phyloP scores from a whole-genome alignment of 2,888 invertebrate genomes.

The Campoplex nolae region DNA sequence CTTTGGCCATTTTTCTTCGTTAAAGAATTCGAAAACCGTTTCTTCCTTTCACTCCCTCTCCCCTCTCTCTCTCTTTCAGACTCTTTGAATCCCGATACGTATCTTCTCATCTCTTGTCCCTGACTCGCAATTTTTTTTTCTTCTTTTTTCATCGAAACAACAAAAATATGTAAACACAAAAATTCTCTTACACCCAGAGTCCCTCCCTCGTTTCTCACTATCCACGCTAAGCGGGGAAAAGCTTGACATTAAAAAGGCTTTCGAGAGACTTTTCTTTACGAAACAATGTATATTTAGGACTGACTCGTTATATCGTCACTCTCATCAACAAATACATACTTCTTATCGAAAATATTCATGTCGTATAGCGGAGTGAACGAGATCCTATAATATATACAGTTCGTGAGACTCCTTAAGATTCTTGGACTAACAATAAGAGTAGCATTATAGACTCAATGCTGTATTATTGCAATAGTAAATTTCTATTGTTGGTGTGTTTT shows the following conservation, averaged over 20 bases:
- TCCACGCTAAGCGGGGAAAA: background rate
- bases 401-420: constrained; percentile 1
- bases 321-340: constrained; percentile 15
- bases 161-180: constrained; percentile 25
- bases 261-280: constrained; percentile 10
- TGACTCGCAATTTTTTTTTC: constrained; percentile 35
- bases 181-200: background rate
- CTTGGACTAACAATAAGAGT: constrained; percentile 5
- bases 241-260: constrained; percentile 11
- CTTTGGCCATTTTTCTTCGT: constrained; percentile 67
- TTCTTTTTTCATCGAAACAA: constrained; percentile 16
- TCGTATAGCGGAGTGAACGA: background rate
- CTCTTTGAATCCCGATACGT: background rate
- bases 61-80: background rate
- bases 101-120: constrained; percentile 32
- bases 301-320: constrained; percentile 5
- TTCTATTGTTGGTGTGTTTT: constrained; percentile 39
- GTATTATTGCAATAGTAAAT: constrained; percentile 57
- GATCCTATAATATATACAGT: background rate
- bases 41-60: background rate
- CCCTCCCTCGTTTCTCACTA: constrained; percentile 26
- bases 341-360: constrained; percentile 12
- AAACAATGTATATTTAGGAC: constrained; percentile 40
- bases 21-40: constrained; percentile 62
- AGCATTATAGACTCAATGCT: constrained; percentile 37